phyloP scores from a whole-genome alignment of 1,140 invertebrate species.

The Cotesia glomerata region DNA sequence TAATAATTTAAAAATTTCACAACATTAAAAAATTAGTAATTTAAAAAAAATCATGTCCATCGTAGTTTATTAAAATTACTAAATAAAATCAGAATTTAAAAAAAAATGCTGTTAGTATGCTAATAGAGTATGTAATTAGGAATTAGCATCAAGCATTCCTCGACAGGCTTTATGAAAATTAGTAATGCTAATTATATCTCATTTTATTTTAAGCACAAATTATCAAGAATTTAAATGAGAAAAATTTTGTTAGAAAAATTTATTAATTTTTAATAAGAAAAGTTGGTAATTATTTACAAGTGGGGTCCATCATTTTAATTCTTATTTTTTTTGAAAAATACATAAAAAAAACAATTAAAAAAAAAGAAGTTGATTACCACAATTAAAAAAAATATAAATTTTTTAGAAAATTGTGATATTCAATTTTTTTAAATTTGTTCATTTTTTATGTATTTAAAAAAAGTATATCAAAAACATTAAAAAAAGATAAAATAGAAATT shows the following conservation, averaged over 20 bases:
- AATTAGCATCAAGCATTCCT: background rate
- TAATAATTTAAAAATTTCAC: background rate
- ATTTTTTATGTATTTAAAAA: too few relatives aligned
- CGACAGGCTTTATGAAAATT: conserved; percentile 1
- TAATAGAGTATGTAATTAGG: background rate
- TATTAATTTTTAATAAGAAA: background rate
- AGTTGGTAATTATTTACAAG: too few relatives aligned
- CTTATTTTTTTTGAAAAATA: too few relatives aligned
- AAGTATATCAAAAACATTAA: too few relatives aligned
- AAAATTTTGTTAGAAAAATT: background rate
- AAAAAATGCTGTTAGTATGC: background rate
- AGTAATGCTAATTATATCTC: background rate
- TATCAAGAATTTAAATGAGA: background rate
- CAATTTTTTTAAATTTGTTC: too few relatives aligned
- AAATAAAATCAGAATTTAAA: background rate
- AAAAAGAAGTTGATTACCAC: too few relatives aligned
- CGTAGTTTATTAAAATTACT: background rate
- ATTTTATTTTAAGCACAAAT: conserved; percentile 16
- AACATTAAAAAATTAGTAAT: background rate
- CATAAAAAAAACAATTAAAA: too few relatives aligned
- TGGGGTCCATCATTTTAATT: too few relatives aligned
- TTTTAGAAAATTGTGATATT: too few relatives aligned
- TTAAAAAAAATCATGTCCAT: background rate
- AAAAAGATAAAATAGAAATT: too few relatives aligned
- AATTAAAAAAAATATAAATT: too few relatives aligned